Percentiles rank a stretch among this genome's conserved stretches.
Conservation (phyloP, 2,888 invertebrate genomes). For the Myopa tessellatipennis region DNA sequence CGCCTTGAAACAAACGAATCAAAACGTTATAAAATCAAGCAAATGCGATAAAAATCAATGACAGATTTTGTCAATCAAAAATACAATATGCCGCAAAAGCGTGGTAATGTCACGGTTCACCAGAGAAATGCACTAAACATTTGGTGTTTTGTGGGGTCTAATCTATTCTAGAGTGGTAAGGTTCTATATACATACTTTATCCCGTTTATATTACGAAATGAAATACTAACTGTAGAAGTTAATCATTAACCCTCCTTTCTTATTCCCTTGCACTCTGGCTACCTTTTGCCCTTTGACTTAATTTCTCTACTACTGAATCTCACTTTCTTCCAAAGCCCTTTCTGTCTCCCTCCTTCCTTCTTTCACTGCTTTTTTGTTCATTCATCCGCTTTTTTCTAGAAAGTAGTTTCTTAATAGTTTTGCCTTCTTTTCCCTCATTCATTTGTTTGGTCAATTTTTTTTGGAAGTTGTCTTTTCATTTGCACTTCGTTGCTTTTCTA, state of each 20-base stretch:
- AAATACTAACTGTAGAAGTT: too few relatives aligned
- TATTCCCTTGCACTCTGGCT: not conserved
- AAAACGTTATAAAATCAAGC: too few relatives aligned
- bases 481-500: not conserved
- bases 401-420: not conserved
- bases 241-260: not conserved
- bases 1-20: conserved; percentile 74
- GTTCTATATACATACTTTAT: too few relatives aligned
- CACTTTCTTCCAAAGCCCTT: not conserved
- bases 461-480: not conserved
- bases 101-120: too few relatives aligned
- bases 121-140: too few relatives aligned
- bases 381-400: not conserved
- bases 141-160: too few relatives aligned
- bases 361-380: not conserved
- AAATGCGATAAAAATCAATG: not conserved
- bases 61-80: not conserved
- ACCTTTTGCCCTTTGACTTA: not conserved
- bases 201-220: too few relatives aligned
- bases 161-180: too few relatives aligned
- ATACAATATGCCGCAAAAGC: not conserved
- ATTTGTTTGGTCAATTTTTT: not conserved
- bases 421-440: not conserved
- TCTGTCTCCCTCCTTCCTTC: not conserved
- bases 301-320: not conserved